Base-by-base conservation (phyloP, 2,888 invertebrate species). In the Eupsilia transversa region DNA sequence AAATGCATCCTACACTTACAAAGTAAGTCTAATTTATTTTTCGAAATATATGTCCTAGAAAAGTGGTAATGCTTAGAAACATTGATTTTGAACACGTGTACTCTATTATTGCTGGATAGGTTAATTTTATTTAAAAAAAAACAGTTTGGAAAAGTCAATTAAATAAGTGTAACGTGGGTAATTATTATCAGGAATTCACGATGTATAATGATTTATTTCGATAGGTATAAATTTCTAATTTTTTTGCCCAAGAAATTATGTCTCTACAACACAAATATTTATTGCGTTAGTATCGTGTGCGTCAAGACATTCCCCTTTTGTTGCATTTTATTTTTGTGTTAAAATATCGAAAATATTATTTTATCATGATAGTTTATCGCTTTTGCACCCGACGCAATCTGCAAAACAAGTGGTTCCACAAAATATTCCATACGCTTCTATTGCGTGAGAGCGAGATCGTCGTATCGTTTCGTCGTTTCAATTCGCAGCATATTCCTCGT, bases 361-460 rank as follows among this genome's bases (percentile, higher is more conserved):
- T 89, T 89, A 91, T 89, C 86, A 75, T 74, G 74, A 75, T 72
- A 80, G 80, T 85, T 94, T 93, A 94, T 94, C 93, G 78, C 83
- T 92, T 94, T 94, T 93, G 94, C 94, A 89, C 92, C 87, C 94
- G 92, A 93, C 95, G 96, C 94, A 95, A 95, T 94, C 94, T 90
- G 95, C 94, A 95, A 96, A 95, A 94, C 94, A 95, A 95, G 93
- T 93, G 92, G 93, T 94, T 93, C 94, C 93, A 95, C 94, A 96
- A 96, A 91, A 96, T 93, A 95, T 96, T 96, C 96, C 96, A 94
- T 95, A 93, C 91, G 89, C 91, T 93, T 94, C 91, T 94, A 94
- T 95, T 94, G 94, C 93, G 96, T 86, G 93, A 81, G 94, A 96
- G 91, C 79, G 95, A 94, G 96, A 96, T 88, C 82, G 86, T n/a